These are phyloP conservation scores for Drosophila borborema DNA, from an alignment of 2,888 invertebrate genomes.

Conservation along the genomic window DNA sequence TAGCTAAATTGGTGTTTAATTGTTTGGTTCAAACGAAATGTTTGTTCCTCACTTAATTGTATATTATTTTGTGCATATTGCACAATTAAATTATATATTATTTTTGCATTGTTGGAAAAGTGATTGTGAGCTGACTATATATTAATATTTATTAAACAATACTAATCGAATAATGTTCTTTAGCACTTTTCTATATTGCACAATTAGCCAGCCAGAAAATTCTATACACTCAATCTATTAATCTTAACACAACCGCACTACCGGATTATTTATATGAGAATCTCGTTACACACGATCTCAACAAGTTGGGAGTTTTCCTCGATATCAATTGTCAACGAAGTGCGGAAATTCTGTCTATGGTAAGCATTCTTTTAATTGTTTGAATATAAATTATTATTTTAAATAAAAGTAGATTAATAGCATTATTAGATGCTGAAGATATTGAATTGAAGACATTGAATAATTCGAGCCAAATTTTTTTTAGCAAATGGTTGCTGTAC, in stretches of 20 bases:
- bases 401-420: neutral
- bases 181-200: conserved; percentile 62
- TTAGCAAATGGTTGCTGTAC: neutral
- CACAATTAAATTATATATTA: conserved; percentile 46
- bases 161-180: neutral
- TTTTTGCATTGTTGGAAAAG: conserved; percentile 38
- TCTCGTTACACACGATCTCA: conserved; percentile 48
- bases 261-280: conserved; percentile 33
- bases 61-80: conserved; percentile 57
- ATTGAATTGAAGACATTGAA: neutral
- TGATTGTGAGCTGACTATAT: conserved; percentile 34
- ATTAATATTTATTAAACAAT: neutral
- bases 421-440: neutral
- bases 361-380: conserved; percentile 12
- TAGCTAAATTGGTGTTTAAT: conserved; percentile 30
- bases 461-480: neutral
- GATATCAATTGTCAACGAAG: conserved; percentile 76
- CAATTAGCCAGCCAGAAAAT: conserved; percentile 23
- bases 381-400: neutral
- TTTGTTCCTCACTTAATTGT: conserved; percentile 56
- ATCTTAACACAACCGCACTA: conserved; percentile 22
- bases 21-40: conserved; percentile 28
- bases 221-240: conserved; percentile 51
- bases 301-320: conserved; percentile 69
- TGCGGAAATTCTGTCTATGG: conserved; percentile 57